These are phyloP conservation scores for Eretmochelys imbricata DNA, from an alignment of 2,113 vertebrate genomes.

Conservation along the genomic window DNA sequence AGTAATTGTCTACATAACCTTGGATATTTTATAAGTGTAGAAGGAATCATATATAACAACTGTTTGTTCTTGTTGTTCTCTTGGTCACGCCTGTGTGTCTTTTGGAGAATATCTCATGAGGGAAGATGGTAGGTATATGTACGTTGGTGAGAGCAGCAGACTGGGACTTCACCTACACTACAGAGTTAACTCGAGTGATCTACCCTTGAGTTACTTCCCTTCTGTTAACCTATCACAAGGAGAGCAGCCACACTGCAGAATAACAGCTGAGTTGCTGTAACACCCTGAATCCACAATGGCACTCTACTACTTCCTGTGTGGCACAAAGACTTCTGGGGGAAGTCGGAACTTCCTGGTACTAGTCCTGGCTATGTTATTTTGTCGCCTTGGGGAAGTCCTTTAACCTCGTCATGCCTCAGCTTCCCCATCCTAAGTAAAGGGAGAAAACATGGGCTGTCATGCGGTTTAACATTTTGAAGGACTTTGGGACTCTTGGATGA, in stretches of 20 bases:
- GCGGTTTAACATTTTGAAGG: background rate
- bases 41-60: background rate
- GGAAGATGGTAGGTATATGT: background rate
- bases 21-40: background rate
- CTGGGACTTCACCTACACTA: background rate
- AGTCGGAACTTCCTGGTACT: background rate
- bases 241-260: background rate
- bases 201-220: background rate
- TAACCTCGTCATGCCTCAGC: accelerated
- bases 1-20: background rate
- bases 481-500: accelerated
- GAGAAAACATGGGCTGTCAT: background rate
- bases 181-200: background rate
- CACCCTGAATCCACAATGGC: background rate
- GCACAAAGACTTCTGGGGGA: background rate
- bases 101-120: background rate
- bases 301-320: background rate
- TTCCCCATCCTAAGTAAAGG: accelerated
- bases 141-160: background rate
- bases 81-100: background rate
- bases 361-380: background rate
- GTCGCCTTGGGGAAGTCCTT: accelerated
- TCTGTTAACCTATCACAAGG: background rate
- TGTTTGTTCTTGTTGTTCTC: background rate
- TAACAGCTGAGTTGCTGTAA: background rate